phyloP scores from a whole-genome alignment of 1,140 invertebrate genomes.

The Macrosteles quadrilineatus region DNA sequence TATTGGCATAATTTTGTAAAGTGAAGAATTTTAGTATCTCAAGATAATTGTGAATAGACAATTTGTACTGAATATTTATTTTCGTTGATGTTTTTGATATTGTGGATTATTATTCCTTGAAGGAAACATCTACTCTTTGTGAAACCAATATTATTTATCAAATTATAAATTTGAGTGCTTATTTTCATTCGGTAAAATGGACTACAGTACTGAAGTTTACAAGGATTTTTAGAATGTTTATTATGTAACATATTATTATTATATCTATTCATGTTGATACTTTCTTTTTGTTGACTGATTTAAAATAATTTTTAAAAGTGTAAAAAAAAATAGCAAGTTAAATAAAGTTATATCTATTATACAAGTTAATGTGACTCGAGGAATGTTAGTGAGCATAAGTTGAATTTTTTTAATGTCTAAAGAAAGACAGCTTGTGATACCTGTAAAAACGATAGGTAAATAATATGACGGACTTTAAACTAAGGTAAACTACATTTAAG shows the following conservation, averaged over 20 bases:
- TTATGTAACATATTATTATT: not conserved
- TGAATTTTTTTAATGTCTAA: constrained; percentile 15
- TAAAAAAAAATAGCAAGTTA: constrained; percentile 6
- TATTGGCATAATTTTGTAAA: constrained; percentile 23
- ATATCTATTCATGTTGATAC: constrained; percentile 17
- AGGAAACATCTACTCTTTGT: not conserved
- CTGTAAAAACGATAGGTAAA: constrained; percentile 8
- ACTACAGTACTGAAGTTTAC: not conserved
- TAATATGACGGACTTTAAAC: constrained; percentile 14
- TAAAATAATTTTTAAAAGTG: constrained; percentile 12
- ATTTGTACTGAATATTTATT: constrained; percentile 22
- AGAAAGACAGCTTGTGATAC: constrained; percentile 16
- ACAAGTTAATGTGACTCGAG: not conserved
- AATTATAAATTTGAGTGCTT: constrained; percentile 16
- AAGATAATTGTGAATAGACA: constrained; percentile 8
- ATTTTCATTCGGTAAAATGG: not conserved
- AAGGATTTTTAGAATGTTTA: not conserved
- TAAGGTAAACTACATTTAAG: constrained; percentile 19
- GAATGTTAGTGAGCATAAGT: constrained; percentile 8
- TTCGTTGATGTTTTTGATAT: constrained; percentile 21
- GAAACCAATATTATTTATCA: not conserved
- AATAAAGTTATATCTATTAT: constrained; percentile 23
- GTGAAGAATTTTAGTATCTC: constrained; percentile 15
- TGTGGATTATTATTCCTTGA: not conserved
- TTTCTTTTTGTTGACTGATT: constrained; percentile 21